A percentile compares a stretch with the other conserved stretches of the same genome.
Conservation (phyloP, 2,888 invertebrate genomes). For the Conomelus anceps region DNA sequence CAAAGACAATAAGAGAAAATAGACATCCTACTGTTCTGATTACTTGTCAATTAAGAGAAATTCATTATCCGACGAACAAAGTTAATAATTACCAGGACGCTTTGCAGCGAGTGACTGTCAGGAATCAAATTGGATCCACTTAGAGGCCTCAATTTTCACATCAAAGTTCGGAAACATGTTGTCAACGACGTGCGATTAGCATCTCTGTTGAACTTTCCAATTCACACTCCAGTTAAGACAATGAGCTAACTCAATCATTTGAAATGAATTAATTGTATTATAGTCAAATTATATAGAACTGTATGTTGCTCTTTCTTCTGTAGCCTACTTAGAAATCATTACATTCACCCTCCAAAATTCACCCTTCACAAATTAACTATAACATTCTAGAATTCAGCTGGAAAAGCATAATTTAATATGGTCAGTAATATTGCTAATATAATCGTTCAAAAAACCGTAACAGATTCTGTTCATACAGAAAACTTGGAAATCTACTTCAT, state of each 20-base stretch:
- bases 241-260: neutral
- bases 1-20: neutral
- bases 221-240: neutral
- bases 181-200: neutral
- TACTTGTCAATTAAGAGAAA: neutral
- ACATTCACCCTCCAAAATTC: neutral
- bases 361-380: no score
- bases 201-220: neutral
- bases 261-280: neutral
- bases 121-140: neutral
- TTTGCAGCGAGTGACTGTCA: neutral
- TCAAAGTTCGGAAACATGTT: neutral
- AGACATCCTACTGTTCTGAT: neutral
- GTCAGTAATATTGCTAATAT: no score
- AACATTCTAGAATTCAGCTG: no score
- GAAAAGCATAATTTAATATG: no score
- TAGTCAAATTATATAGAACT: neutral
- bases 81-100: neutral
- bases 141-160: neutral
- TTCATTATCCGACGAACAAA: neutral
- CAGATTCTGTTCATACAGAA: no score
- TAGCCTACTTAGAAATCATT: neutral
- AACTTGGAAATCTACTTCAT: no score
- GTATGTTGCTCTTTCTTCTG: neutral
- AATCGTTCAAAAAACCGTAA: no score